phyloP scores from a whole-genome alignment of 2,113 vertebrate species.

The Sinocyclocheilus anophthalmus region DNA sequence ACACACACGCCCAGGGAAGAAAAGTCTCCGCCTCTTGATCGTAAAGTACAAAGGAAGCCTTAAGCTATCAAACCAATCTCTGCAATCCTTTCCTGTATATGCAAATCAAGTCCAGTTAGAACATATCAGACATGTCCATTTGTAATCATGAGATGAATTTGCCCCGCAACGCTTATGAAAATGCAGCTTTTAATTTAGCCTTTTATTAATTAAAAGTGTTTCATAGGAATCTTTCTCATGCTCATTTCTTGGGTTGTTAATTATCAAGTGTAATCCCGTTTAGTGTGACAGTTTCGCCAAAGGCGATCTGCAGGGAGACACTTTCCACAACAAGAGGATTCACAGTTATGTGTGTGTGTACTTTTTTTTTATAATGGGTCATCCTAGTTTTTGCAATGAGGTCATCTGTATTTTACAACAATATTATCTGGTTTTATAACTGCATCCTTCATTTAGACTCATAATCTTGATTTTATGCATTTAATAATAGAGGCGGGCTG shows the following conservation, averaged over 20 bases:
- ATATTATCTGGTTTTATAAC: slow-evolving; percentile 3
- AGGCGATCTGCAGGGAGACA: slow-evolving; percentile 11
- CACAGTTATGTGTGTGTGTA: neutral
- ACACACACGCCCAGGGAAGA: neutral
- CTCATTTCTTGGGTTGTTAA: slow-evolving; percentile 51
- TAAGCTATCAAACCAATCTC: slow-evolving; percentile 42
- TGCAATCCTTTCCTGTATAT: slow-evolving; percentile 29
- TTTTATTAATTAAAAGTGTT: slow-evolving; percentile 52
- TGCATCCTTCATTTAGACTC: neutral
- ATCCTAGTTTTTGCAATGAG: neutral
- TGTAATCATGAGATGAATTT: slow-evolving; percentile 55
- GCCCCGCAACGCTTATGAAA: slow-evolving; percentile 49
- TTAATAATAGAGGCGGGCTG: neutral
- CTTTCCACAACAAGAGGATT: neutral
- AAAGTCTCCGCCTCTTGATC: neutral
- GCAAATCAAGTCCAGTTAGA: slow-evolving; percentile 48
- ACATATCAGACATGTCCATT: slow-evolving; percentile 55
- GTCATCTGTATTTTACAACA: slow-evolving; percentile 29
- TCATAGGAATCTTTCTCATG: slow-evolving; percentile 31
- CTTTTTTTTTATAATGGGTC: slow-evolving; percentile 17
- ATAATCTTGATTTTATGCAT: neutral
- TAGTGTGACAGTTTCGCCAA: slow-evolving; percentile 40
- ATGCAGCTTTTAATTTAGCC: slow-evolving; percentile 45
- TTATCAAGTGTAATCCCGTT: slow-evolving; percentile 49
- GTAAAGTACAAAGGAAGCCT: slow-evolving; percentile 43